These are phyloP conservation scores for Pleuronectes platessa DNA, from an alignment of 2,113 vertebrate genomes.

Conservation along the genomic window DNA sequence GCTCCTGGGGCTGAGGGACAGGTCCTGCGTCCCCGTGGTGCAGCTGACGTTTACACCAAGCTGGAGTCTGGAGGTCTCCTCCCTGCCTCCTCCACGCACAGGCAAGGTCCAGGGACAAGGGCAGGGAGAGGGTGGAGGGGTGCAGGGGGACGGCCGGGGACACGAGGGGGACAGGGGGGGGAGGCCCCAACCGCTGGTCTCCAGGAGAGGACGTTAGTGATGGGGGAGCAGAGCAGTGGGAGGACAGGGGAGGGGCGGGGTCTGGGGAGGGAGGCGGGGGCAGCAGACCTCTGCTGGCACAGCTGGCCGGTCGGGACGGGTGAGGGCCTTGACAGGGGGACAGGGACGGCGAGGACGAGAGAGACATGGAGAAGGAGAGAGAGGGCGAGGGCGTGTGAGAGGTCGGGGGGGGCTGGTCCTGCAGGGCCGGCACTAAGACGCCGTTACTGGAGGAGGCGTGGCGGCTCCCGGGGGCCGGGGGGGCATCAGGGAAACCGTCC, in stretches of 20 bases:
- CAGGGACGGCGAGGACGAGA: constrained; percentile 72
- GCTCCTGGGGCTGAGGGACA: constrained; percentile 63
- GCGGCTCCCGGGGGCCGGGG: constrained; percentile 13
- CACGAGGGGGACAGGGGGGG: constrained; percentile 17
- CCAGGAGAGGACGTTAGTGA: constrained; percentile 78
- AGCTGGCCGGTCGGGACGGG: constrained; percentile 59
- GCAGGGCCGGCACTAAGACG: constrained; percentile 50
- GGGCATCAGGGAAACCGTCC: constrained; percentile 35
- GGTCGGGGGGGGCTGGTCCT: constrained; percentile 61
- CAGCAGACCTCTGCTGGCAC: constrained; percentile 51
- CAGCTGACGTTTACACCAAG: constrained; percentile 52
- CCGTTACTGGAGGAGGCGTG: constrained; percentile 54
- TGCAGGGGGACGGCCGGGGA: constrained; percentile 39
- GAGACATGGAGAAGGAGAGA: constrained; percentile 77
- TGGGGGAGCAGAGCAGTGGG: constrained; percentile 78
- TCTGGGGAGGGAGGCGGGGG: constrained; percentile 66
- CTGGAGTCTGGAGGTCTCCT: constrained; percentile 35
- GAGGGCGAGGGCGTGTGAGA: constrained; percentile 71
- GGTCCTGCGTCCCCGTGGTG: constrained; percentile 17
- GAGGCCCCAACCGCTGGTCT: constrained; percentile 38
- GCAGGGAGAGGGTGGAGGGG: constrained; percentile 63
- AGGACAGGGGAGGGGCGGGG: constrained; percentile 47
- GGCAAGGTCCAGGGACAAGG: constrained; percentile 64
- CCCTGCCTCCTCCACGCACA: constrained; percentile 14
- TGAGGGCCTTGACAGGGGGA: constrained; percentile 76